Evolutionary conservation across 2,888 invertebrate species (phyloP).

Genomic region (Argynnis bischoffii): DNA sequence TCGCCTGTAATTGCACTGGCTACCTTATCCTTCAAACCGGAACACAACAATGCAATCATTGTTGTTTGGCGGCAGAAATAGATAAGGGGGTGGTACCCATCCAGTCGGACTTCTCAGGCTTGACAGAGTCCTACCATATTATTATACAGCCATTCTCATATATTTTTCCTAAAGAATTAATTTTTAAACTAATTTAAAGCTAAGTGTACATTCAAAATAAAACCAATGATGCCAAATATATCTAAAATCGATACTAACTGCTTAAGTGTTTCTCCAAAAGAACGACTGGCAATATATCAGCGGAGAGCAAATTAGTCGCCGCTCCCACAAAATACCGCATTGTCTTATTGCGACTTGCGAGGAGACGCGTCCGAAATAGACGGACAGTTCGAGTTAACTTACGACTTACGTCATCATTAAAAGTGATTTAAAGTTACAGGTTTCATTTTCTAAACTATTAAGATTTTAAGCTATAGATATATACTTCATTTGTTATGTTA

Average conservation of each 20-base stretch:
- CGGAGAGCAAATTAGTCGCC: conserved; percentile 40
- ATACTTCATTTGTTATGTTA: background rate
- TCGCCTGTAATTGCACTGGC: too few relatives aligned
- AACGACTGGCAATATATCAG: conserved; percentile 20
- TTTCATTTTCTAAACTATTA: background rate
- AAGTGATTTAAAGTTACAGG: background rate
- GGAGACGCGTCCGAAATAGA: conserved; percentile 4
- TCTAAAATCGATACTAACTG: background rate
- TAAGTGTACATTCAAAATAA: background rate
- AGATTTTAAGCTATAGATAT: background rate
- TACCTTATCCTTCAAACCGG: too few relatives aligned
- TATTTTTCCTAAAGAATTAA: too few relatives aligned
- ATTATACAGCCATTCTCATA: too few relatives aligned
- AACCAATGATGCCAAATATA: background rate
- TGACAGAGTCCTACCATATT: too few relatives aligned
- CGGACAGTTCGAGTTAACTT: background rate
- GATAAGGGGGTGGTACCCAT: too few relatives aligned
- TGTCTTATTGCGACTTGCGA: conserved; percentile 16
- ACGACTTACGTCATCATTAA: background rate
- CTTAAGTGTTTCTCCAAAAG: conserved; percentile 23
- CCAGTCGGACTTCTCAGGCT: too few relatives aligned
- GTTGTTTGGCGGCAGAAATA: too few relatives aligned
- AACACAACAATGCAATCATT: too few relatives aligned
- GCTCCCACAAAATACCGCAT: conserved; percentile 32
- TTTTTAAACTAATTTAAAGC: background rate